Conservation (phyloP, 2,113 vertebrate genomes). For the Phoenicopterus ruber region DNA sequence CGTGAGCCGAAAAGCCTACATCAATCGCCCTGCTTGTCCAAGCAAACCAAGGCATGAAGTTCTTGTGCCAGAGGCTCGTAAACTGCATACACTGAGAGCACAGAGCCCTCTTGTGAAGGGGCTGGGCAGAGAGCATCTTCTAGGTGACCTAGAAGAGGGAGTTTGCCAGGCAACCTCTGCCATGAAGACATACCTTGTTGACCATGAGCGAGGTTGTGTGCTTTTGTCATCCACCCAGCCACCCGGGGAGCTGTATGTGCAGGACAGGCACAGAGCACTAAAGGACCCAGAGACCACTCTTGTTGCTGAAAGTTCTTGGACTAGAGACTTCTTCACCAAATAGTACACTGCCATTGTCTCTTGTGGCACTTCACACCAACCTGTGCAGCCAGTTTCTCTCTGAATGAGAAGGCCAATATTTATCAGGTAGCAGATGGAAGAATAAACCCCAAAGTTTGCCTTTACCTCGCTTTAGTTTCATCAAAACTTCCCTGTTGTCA, state of each 20-base stretch:
- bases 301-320: not conserved
- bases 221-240: not conserved
- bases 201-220: accelerated
- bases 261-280: not conserved
- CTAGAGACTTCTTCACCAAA: not conserved
- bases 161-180: not conserved
- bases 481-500: not conserved
- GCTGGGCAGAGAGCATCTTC: not conserved
- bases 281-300: not conserved
- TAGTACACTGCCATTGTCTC: not conserved
- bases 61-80: not conserved
- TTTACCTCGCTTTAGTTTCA: not conserved
- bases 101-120: not conserved
- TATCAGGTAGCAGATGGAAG: not conserved
- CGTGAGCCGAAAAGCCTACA: not conserved
- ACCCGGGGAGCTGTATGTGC: not conserved
- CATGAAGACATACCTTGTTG: not conserved
- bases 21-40: not conserved
- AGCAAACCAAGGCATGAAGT: not conserved
- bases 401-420: not conserved
- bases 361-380: not conserved
- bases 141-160: not conserved
- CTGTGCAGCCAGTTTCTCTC: not conserved
- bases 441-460: not conserved
- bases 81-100: not conserved